These are phyloP conservation scores for Ophioninae sp. DNA, from an alignment of 2,888 invertebrate species.

Conservation along the genomic window DNA sequence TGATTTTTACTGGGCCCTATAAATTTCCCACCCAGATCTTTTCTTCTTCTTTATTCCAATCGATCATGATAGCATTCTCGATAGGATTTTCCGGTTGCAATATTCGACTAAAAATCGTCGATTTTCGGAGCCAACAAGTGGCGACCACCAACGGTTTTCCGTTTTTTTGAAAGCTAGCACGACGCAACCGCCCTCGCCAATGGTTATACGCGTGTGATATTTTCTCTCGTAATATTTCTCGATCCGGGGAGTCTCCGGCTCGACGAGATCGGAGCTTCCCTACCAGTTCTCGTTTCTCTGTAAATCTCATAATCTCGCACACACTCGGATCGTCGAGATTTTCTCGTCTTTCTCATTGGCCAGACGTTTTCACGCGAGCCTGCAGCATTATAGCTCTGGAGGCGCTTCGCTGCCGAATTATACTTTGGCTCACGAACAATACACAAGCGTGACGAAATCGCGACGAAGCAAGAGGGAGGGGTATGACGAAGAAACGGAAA, in stretches of 20 bases:
- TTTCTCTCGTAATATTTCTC: conserved; percentile 49
- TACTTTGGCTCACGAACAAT: conserved; percentile 40
- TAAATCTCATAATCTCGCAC: conserved; percentile 8
- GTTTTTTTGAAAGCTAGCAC: conserved; percentile 52
- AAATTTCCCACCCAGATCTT: no score
- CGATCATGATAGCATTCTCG: background rate
- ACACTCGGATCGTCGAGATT: conserved; percentile 36
- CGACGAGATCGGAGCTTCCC: background rate
- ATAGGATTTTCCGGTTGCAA: background rate
- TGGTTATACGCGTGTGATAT: conserved; percentile 29
- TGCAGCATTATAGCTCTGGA: conserved; percentile 74
- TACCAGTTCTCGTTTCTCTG: conserved; percentile 29
- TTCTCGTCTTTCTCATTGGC: conserved; percentile 63
- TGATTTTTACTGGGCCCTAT: no score
- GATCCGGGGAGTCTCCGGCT: conserved; percentile 10
- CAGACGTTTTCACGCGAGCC: conserved; percentile 70
- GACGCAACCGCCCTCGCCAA: background rate
- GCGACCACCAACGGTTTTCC: conserved; percentile 4
- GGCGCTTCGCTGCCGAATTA: conserved; percentile 42
- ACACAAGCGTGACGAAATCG: conserved; percentile 21
- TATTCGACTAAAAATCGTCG: background rate
- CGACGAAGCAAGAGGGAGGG: conserved; percentile 5
- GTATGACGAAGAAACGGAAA: conserved; percentile 13
- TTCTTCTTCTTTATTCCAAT: conserved; percentile 17
- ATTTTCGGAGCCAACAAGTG: background rate